Base-by-base conservation (phyloP, 2,888 invertebrate genomes). In the Lithophane socia region DNA sequence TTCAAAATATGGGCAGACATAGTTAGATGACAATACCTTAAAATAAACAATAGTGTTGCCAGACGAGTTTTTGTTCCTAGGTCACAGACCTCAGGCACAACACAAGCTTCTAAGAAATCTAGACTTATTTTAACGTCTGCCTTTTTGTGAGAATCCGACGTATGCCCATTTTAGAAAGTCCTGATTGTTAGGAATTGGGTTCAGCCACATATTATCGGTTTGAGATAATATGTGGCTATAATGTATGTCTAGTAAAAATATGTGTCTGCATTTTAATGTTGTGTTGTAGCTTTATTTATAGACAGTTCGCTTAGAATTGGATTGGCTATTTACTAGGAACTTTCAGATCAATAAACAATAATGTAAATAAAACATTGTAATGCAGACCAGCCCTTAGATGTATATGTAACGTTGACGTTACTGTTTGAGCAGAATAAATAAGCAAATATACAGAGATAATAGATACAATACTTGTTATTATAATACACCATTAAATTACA, bases 21-120 rank as follows among this genome's bases (percentile, higher is more conserved):
- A 42, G 54, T 79, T n/a, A 73, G 66, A 61, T 76, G 80, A 80
- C 82, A 78, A 73, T 71, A 77, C 24, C n/a, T 69, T 72, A 44
- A 60, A 75, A 76, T 49, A 66, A 75, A 80, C 73, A 68, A 73
- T 76, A 61, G 71, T 66, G 24, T 29, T 49, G 79, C 82, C 78
- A 86, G 86, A 86, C 88, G 60, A 49, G 29, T 86, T 85, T 80
- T 86, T 87, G 81, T 78, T 24, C 29, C 24, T 64, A 80, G 79
- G 88, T 88, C 85, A 79, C 68, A 56, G 85, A 86, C 85, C 88
- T 24, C 75, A 78, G 76, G 66, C 76, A 68, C 73, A 76, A 63
- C 70, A 42, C 60, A 21, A 47, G 61, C 52, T 87, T 87, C 87
- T 79, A 2, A 85, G 87, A 87, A 87, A 78, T 77, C 83, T 88